Percentiles rank a stretch among this genome's conserved stretches.
These are phyloP conservation scores for Magallana gigas DNA, from an alignment of 1,140 invertebrate species.

Conservation along the genomic window DNA sequence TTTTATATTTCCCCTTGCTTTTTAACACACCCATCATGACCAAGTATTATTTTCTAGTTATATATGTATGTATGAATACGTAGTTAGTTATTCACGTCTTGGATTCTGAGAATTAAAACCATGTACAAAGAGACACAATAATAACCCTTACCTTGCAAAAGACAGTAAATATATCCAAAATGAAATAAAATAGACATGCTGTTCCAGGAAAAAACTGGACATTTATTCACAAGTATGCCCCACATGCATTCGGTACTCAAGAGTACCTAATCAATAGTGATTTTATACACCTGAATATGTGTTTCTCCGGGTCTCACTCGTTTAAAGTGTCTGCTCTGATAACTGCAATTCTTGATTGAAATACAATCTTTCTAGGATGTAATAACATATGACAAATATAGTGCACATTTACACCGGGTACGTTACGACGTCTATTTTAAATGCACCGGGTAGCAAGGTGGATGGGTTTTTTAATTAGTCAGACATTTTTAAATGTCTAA, in stretches of 20 bases:
- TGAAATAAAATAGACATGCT: background rate
- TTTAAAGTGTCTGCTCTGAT: background rate
- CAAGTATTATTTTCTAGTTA: too few relatives aligned
- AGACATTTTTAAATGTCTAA: too few relatives aligned
- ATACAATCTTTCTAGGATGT: background rate
- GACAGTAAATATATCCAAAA: background rate
- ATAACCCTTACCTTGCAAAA: background rate
- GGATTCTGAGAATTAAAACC: background rate
- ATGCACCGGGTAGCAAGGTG: too few relatives aligned
- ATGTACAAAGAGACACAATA: background rate
- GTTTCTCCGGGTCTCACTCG: too few relatives aligned
- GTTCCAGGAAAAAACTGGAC: background rate
- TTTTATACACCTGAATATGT: too few relatives aligned
- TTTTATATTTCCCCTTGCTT: background rate
- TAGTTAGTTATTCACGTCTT: background rate
- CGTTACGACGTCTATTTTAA: too few relatives aligned
- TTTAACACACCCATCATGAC: too few relatives aligned
- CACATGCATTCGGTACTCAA: background rate
- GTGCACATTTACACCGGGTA: too few relatives aligned
- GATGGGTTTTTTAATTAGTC: too few relatives aligned
- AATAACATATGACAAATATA: background rate
- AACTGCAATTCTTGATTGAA: background rate
- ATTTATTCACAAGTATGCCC: background rate
- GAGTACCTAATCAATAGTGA: background rate
- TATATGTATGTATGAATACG: too few relatives aligned